Base-by-base conservation (phyloP, 2,113 vertebrate species). In the Platichthys flesus region DNA sequence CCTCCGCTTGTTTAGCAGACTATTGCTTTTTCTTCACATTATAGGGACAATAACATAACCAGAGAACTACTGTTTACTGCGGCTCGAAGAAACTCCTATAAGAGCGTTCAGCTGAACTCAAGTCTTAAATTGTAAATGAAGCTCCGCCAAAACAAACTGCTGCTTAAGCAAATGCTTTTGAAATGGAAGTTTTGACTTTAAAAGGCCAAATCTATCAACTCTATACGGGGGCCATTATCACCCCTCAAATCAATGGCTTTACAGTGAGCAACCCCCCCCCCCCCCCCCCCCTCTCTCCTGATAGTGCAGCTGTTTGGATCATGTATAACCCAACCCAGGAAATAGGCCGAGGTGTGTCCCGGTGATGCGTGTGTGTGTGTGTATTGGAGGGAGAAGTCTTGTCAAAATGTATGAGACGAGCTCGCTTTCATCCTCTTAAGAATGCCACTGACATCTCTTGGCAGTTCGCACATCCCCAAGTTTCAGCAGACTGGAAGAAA, bases 281-380 rank as follows among this genome's bases (percentile, higher is more conserved):
- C 28, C 28, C 28, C 28, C 4, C 1, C 13, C 20, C 14, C 2
- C 10, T 13, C 62, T n/a, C 56, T 31, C 45, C 35, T 20, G 35
- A 64, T 58, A 20, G 59, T 79, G 84, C 58, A 78, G 65, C 69
- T 68, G 52, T 86, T 81, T 69, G 62, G 61, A 66, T 79, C 21
- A 47, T 40, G 49, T 69, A 71, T 66, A 47, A 75, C 70, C 31
- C 65, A 71, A 23, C 58, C 40, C 76, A 86, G 88, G 87, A 91
- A 85, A 78, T 70, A 74, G 80, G 56, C 47, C 24, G 56, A 77
- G 79, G 84, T 85, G 76, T 83, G 82, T 81, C 86, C 67, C 57
- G 55, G 15, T 58, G 78, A 65, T 79, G 49, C 67, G 64, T 87
- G 78, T 90, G 71, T 87, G 71, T 87, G 71, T 87, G 79, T 90